Evolutionary conservation across 2,797 vertebrate species (phyloP), one percentile per base, ranked within the genome.

Genomic region (Pseudocheirus occidentalis): DNA sequence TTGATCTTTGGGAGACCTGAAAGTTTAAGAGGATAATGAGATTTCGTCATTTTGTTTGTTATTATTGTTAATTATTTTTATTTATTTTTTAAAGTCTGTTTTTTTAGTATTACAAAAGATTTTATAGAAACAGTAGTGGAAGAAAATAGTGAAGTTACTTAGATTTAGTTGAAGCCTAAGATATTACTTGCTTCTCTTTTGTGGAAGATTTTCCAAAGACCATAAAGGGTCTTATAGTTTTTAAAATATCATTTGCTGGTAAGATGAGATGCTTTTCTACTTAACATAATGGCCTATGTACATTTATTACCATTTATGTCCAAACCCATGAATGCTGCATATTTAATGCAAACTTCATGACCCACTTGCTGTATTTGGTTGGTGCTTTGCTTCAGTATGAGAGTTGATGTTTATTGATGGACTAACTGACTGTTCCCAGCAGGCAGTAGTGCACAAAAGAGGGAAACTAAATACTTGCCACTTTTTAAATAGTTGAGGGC

Each of bases 361-460:
- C 73, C 5, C 94, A 94, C 66, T 56, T 95, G 73, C 21, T 87
- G 29, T 93, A 34, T 46, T 57, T 57, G 31, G 40, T 62, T 95
- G 90, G 59, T 94, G 46, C 95, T 91, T 96, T n/a, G 29, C 90
- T 58, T 95, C 92, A 34, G 21, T 93, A 89, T 91, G 16, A 92
- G 18, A n/a, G 55, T 92, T 96, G 73, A 93, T 91, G 18, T 62
- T 95, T 46, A 73, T 81, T 94, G 16, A 46, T 81, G 66, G n/a
- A 81, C 62, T 31, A 59, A 59, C 62, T 73, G 62, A 73, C n/a
- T 50, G 11, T 50, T 46, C 40, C 40, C 73, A 46, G 24, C 21
- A 18, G 2, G 73, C 24, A 46, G 9, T 11, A 50, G 73, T 87
- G 40, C 73, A 87, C 40, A 87, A 87, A 50, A 50, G 11, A 27